Percentiles rank a stretch among this genome's conserved stretches.
Evolutionary conservation across 2,113 vertebrate genomes (phyloP).

Genomic region (Seriola rivoliana): DNA sequence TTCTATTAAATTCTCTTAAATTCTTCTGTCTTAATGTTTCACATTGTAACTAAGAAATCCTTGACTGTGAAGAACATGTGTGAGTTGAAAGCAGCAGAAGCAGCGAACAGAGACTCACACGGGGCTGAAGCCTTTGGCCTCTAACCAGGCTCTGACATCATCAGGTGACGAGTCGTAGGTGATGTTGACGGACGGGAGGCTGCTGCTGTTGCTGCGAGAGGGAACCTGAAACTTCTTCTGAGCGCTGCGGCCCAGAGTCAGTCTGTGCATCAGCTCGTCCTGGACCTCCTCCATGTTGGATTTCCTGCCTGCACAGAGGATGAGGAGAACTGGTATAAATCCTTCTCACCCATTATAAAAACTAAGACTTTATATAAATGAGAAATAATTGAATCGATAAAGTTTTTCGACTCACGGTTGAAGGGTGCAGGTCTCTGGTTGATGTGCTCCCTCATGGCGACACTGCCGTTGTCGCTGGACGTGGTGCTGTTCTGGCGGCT

Average conservation of each 20-base stretch:
- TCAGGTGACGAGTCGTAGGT: slow-evolving; percentile 89
- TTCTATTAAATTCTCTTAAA: no score
- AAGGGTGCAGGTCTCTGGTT: slow-evolving; percentile 78
- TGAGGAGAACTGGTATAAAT: background rate
- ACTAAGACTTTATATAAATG: no score
- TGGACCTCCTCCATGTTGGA: slow-evolving; percentile 99
- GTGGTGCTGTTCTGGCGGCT: slow-evolving; percentile 87
- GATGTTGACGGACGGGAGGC: slow-evolving; percentile 83
- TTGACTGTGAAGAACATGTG: no score
- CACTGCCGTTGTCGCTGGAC: slow-evolving; percentile 85
- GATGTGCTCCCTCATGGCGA: slow-evolving; percentile 83
- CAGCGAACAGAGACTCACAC: slow-evolving; percentile 85
- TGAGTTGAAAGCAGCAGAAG: no score
- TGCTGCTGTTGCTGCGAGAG: slow-evolving; percentile 67
- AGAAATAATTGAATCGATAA: no score
- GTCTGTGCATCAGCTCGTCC: slow-evolving; percentile 93
- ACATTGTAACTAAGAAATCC: no score
- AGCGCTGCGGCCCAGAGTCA: slow-evolving; percentile 92
- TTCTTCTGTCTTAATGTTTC: no score
- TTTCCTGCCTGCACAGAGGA: slow-evolving; percentile 87
- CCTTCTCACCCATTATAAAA: no score
- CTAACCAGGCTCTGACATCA: slow-evolving; percentile 90
- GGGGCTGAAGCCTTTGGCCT: slow-evolving; percentile 93
- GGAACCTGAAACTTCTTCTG: slow-evolving; percentile 91
- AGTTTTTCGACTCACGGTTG: slow-evolving; percentile 76